Conservation (phyloP, 2,113 vertebrate genomes). For the Lophura nycthemera region DNA sequence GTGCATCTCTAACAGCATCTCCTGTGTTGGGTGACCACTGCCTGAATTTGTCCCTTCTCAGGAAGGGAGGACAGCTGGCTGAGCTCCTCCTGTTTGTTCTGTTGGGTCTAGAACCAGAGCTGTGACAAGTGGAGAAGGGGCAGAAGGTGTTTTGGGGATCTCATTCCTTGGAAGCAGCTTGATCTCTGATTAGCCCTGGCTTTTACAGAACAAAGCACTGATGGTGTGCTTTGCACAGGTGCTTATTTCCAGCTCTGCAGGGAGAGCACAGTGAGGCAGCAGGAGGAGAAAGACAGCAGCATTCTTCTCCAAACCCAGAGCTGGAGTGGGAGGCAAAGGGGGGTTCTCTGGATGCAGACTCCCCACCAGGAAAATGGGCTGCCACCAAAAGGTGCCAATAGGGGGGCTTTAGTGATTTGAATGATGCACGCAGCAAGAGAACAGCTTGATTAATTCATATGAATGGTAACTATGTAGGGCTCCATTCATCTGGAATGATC, state of each 20-base stretch:
- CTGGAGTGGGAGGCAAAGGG: not conserved
- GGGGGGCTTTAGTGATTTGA: conserved; percentile 52
- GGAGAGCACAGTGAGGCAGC: not conserved
- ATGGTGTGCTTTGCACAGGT: not conserved
- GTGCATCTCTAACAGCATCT: not conserved
- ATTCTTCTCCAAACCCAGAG: not conserved
- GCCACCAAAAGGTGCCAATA: not conserved
- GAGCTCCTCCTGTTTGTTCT: not conserved
- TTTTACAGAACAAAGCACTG: not conserved
- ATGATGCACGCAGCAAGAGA: conserved; percentile 27
- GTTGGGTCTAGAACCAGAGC: not conserved
- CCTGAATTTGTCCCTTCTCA: not conserved
- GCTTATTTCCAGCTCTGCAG: not conserved
- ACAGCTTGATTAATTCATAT: conserved; percentile 61
- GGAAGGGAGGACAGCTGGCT: not conserved
- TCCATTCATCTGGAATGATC: conserved; percentile 60
- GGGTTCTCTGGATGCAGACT: not conserved
- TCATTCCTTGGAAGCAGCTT: not conserved
- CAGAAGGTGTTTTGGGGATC: not conserved
- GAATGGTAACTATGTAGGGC: conserved; percentile 27
- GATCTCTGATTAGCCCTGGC: not conserved
- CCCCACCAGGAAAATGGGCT: not conserved
- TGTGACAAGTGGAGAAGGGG: not conserved
- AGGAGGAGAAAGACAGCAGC: not conserved
- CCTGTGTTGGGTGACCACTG: not conserved